These are phyloP conservation scores for Morpho deidamia DNA, from an alignment of 2,888 invertebrate species.

Conservation along the genomic window DNA sequence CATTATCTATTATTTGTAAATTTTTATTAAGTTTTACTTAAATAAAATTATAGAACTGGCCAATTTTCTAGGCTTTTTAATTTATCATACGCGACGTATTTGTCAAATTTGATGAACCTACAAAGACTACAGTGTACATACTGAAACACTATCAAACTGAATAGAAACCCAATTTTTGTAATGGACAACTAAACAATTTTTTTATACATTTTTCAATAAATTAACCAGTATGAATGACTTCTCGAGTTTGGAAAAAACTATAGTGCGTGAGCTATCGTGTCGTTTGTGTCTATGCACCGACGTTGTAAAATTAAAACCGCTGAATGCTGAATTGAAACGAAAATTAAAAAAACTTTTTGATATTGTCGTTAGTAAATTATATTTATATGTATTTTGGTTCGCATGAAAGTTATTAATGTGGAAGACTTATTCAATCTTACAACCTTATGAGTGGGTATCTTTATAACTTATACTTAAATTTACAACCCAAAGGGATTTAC, in stretches of 20 bases:
- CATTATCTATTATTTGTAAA: too few species aligned
- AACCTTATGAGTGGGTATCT: too few species aligned
- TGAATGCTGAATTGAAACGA: slow-evolving; percentile 60
- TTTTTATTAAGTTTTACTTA: too few species aligned
- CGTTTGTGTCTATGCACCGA: slow-evolving; percentile 68
- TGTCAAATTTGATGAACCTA: slow-evolving; percentile 44
- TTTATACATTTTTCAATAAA: slow-evolving; percentile 14
- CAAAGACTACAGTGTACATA: too few species aligned
- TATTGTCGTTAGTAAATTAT: slow-evolving; percentile 46
- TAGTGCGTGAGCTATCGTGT: slow-evolving; percentile 69
- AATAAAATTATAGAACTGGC: not conserved
- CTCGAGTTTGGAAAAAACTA: slow-evolving; percentile 58
- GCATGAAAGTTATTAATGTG: not conserved
- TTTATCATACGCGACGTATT: not conserved
- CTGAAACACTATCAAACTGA: slow-evolving; percentile 48
- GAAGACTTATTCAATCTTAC: too few species aligned
- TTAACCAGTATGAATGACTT: slow-evolving; percentile 64
- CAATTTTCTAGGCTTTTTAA: not conserved
- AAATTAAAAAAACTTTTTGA: slow-evolving; percentile 66
- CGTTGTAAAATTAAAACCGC: slow-evolving; percentile 63
- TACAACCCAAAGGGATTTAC: too few species aligned
- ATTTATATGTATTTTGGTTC: not conserved
- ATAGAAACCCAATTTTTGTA: slow-evolving; percentile 34
- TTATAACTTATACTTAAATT: too few species aligned
- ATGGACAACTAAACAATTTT: slow-evolving; percentile 27